Evolutionary conservation across 2,113 vertebrate species (phyloP), one percentile per base, ranked within the genome.

Genomic region (Mola mola): DNA sequence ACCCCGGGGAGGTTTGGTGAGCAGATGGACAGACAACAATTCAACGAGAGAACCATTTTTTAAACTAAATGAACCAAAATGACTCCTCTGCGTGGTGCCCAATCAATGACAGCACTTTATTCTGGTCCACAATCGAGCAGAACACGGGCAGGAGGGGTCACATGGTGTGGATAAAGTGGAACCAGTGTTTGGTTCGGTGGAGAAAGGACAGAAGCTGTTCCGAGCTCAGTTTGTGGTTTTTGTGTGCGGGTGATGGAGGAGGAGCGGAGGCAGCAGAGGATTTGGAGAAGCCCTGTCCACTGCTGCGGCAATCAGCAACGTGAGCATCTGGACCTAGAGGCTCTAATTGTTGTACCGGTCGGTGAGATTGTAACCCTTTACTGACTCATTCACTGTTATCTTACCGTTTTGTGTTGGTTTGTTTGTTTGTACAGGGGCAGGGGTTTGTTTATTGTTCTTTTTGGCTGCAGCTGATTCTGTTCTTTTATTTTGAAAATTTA

Each of bases 341-440:
- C 74, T 66, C 49, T 90, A 6, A 64, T 85, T 58, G 75, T 89
- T 3, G 6, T 86, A 31, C 89, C 80, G 89, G 86, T 91, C 75
- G 81, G 89, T 88, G 42, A 33, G 43, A 42, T 47, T 22, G 44
- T 37, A 8, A 20, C 3, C 1, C 47, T 63, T 38, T 20, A 19
- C 8, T 34, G 36, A 53, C 25, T 60, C 11, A 20, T 6, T 64
- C 4, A 4, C n/a, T 12, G 10, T 51, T 43, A 10, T 8, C 9
- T 38, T 26, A 38, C n/a, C 0, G 33, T 28, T 44, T 17, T 41
- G n/a, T 37, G 12, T 0, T 46, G 5, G 1, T 59, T 31, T 34
- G 43, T 8, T 0, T 68, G 22, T 19, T 57, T n/a, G n/a, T 36
- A n/a, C n/a, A n/a, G n/a, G n/a, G 29, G 12, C 12, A 11, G 13